A percentile compares a stretch with the other conserved stretches of the same genome.
These are phyloP conservation scores for Dendroctonus ponderosae DNA, from an alignment of 1,140 invertebrate species.

Conservation along the genomic window DNA sequence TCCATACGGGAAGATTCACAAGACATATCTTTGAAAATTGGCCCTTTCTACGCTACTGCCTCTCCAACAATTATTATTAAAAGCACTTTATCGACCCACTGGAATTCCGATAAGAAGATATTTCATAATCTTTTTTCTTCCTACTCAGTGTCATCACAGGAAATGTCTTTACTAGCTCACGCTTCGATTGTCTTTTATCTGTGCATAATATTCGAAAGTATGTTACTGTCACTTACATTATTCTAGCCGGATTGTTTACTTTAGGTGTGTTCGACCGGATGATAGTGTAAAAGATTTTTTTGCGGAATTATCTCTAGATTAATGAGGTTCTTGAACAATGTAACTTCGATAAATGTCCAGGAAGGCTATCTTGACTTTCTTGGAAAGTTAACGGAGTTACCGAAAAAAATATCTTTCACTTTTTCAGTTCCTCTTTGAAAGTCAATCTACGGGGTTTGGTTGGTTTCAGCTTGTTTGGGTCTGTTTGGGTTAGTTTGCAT, in stretches of 20 bases:
- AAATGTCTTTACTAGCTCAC: constrained; percentile 25
- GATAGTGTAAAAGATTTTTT: background rate
- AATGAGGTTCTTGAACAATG: too few relatives aligned
- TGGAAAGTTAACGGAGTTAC: too few relatives aligned
- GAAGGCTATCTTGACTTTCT: too few relatives aligned
- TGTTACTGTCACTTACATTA: constrained; percentile 16
- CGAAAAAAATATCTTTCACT: too few relatives aligned
- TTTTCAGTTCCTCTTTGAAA: too few relatives aligned
- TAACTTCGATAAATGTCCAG: too few relatives aligned
- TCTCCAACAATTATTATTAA: constrained; percentile 8
- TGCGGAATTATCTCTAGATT: too few relatives aligned
- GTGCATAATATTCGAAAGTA: constrained; percentile 13
- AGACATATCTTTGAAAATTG: background rate
- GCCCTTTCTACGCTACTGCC: constrained; percentile 6
- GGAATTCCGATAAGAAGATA: constrained; percentile 25
- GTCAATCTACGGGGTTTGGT: too few relatives aligned
- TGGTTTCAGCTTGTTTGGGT: too few relatives aligned
- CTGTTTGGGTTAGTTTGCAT: too few relatives aligned
- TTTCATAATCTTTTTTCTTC: constrained; percentile 33
- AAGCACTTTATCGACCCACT: constrained; percentile 27
- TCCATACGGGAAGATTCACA: background rate
- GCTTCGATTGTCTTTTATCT: constrained; percentile 20
- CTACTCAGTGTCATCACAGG: constrained; percentile 34
- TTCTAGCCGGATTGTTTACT: background rate
- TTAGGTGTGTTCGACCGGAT: constrained; percentile 1